Percentiles rank a stretch among this genome's conserved stretches.
These are phyloP conservation scores for Siniperca knerii DNA, from an alignment of 2,113 vertebrate genomes.

Conservation along the genomic window DNA sequence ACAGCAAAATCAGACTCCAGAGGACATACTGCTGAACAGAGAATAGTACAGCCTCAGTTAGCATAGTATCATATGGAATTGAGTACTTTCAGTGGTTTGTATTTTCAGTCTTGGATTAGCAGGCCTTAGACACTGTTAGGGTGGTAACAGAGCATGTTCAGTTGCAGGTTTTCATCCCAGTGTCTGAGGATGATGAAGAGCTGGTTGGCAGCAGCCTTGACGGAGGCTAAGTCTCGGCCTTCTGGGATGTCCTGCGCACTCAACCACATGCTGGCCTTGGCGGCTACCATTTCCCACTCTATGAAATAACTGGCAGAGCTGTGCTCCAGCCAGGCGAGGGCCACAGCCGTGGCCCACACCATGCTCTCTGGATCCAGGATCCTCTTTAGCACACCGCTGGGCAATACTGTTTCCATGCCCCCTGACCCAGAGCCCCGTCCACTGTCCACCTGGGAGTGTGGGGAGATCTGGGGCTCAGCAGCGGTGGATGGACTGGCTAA, in stretches of 20 bases:
- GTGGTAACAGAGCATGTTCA: constrained; percentile 97
- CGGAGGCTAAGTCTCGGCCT: constrained; percentile 82
- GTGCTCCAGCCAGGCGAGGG: constrained; percentile 96
- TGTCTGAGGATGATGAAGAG: constrained; percentile 96
- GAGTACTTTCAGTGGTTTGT: constrained; percentile 9
- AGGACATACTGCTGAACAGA: constrained; percentile 44
- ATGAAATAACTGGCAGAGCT: constrained; percentile 92
- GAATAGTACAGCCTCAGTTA: constrained; percentile 60
- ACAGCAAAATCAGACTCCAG: constrained; percentile 60
- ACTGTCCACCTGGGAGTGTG: constrained; percentile 22
- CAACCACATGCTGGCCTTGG: constrained; percentile 94
- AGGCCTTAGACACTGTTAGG: constrained; percentile 87
- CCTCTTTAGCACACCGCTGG: constrained; percentile 58
- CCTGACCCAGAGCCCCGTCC: constrained; percentile 51
- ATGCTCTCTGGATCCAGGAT: constrained; percentile 84
- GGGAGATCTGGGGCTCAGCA: constrained; percentile 54
- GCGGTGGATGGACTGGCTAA: constrained; percentile 63
- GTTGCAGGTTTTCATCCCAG: constrained; percentile 97
- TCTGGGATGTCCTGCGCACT: constrained; percentile 87
- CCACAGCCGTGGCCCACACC: constrained; percentile 95
- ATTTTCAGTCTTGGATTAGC: not conserved
- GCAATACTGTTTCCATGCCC: not conserved
- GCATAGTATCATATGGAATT: constrained; percentile 69
- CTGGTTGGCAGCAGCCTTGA: constrained; percentile 93
- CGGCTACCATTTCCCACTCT: constrained; percentile 96